Base-by-base conservation (phyloP, 2,113 vertebrate species). In the Chaetura pelagica region DNA sequence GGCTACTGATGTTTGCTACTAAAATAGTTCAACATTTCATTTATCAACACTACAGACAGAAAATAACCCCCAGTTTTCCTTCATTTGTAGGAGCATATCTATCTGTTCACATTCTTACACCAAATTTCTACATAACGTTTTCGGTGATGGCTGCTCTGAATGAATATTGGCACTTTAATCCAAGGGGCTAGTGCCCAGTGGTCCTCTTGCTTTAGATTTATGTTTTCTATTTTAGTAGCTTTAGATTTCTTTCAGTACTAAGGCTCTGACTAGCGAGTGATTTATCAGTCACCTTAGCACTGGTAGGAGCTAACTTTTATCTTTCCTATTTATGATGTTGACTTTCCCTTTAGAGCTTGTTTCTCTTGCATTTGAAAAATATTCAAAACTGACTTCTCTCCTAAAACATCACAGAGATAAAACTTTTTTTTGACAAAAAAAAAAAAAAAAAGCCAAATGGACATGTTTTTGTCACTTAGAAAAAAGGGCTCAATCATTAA, bases 91-190 rank as follows among this genome's bases (percentile, higher is more conserved):
- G 67, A 49, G 38, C 26, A 22, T 64, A 88, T 68, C 61, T 91
- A 30, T 64, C 83, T 85, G 62, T 94, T 94, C 57, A 55, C 30
- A 72, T 77, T 89, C 94, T 69, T 62, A 57, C n/a, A 27, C 76
- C 19, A 24, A 29, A 27, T 93, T 84, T 88, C 77, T 88, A 38
- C 84, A 49, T 95, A 89, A 87, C 54, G 85, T 88, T 67, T 80
- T 92, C 95, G 88, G 95, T 96, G 83, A 96, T 83, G 46, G 85
- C 89, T 97, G 69, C 89, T 94, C 85, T 95, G 95, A 90, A 94
- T 79, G 34, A 79, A 87, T 93, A 93, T 61, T 91, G 58, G n/a
- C 66, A 69, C 16, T 90, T 93, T 69, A 84, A 87, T 78, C 57
- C 58, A 59, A 12, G 7, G 16, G 9, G 22, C 17, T 74, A 42